phyloP scores from a whole-genome alignment of 2,797 vertebrate genomes.

The Macropus fuliginosus region DNA sequence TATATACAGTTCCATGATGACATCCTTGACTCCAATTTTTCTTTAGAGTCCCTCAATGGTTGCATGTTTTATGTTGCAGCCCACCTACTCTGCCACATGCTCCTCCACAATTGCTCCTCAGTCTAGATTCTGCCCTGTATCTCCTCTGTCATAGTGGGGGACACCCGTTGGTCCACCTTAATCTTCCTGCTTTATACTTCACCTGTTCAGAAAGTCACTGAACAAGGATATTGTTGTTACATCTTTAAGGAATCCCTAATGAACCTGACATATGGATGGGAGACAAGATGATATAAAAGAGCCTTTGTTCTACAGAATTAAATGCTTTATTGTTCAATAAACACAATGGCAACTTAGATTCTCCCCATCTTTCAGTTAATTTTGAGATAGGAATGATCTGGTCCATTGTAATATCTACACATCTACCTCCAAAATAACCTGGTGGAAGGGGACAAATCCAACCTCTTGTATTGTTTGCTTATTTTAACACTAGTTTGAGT shows the following conservation, averaged over 20 bases:
- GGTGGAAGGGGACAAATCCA: neutral
- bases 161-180: neutral
- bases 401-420: neutral
- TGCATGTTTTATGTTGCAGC: neutral
- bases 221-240: neutral
- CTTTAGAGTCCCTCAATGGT: neutral
- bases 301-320: neutral
- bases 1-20: neutral
- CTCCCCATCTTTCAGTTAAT: neutral
- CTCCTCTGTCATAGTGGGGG: neutral
- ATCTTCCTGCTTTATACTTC: neutral
- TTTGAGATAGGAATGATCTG: neutral
- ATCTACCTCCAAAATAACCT: neutral
- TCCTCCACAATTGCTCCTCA: neutral
- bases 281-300: neutral
- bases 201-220: neutral
- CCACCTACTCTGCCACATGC: neutral
- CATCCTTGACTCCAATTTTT: neutral
- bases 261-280: neutral
- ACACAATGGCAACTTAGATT: neutral
- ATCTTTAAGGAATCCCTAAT: neutral
- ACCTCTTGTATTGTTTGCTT: neutral
- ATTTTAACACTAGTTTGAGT: neutral
- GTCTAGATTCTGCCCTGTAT: neutral
- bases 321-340: neutral